Evolutionary conservation across 2,113 vertebrate genomes (phyloP).

Genomic region (Aviceda subcristata): DNA sequence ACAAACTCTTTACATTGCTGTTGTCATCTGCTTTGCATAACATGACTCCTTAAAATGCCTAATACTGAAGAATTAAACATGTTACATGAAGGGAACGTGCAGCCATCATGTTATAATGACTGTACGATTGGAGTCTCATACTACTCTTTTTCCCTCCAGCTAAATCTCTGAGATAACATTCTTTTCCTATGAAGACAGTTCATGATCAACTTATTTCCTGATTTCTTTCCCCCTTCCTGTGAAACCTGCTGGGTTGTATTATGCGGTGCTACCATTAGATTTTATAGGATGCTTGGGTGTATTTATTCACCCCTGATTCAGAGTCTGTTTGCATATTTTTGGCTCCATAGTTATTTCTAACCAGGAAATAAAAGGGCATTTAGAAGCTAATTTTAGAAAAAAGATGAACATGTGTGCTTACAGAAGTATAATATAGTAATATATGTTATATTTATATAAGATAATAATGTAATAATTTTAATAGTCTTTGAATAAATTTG

Average conservation of each 20-base stretch:
- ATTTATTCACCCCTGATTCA: not conserved
- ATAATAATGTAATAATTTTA: not conserved
- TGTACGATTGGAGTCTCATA: rapidly evolving
- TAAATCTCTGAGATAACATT: not conserved
- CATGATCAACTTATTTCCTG: not conserved
- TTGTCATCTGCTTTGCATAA: not conserved
- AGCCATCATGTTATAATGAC: not conserved
- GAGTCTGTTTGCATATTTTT: not conserved
- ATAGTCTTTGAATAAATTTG: not conserved
- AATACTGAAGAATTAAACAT: not conserved
- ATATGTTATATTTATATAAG: not conserved
- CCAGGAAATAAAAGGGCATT: not conserved
- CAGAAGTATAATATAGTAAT: not conserved
- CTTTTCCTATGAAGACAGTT: not conserved
- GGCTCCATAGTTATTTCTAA: not conserved
- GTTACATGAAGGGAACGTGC: not conserved
- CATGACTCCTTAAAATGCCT: not conserved
- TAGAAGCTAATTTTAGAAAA: not conserved
- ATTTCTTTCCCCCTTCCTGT: not conserved
- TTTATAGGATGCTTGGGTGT: not conserved
- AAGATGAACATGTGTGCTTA: not conserved
- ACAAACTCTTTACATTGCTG: not conserved
- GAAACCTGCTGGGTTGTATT: not conserved
- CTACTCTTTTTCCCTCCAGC: not conserved
- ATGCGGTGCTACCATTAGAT: not conserved